phyloP scores from a whole-genome alignment of 2,888 invertebrate genomes.

The Aradus depressus region DNA sequence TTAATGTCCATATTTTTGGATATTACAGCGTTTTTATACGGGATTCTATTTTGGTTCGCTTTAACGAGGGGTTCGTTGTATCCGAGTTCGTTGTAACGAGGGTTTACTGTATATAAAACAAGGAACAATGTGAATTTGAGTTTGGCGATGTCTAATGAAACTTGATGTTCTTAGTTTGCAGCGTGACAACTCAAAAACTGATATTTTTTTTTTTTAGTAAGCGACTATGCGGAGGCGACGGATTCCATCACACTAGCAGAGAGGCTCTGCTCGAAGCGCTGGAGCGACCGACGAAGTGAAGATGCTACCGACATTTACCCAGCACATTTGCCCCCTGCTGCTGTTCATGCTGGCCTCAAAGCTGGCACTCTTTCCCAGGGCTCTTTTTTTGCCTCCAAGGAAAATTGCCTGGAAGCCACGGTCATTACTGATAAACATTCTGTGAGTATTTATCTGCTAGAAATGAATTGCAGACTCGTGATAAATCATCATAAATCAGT shows the following conservation, averaged over 20 bases:
- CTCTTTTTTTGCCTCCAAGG: constrained; percentile 71
- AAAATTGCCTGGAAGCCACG: constrained; percentile 87
- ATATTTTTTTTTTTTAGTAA: constrained; percentile 40
- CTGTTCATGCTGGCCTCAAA: constrained; percentile 70
- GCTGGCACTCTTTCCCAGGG: constrained; percentile 67
- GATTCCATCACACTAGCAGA: constrained; percentile 61
- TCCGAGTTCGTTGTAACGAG: no score
- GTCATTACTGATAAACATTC: constrained; percentile 73
- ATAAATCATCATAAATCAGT: no score
- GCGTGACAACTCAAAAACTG: neutral
- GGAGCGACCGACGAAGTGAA: constrained; percentile 38
- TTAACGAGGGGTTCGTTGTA: no score
- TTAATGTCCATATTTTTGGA: no score
- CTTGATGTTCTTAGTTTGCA: no score
- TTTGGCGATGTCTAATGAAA: no score
- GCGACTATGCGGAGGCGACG: constrained; percentile 63
- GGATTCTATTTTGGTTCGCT: no score
- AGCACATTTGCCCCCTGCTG: constrained; percentile 65
- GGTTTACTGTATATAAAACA: no score
- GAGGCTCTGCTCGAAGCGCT: constrained; percentile 49
- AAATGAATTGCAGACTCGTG: no score
- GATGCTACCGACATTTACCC: constrained; percentile 55
- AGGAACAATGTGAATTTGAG: no score
- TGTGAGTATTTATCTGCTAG: no score
- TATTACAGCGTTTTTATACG: no score